Percentiles rank a stretch among this genome's conserved stretches.
Evolutionary conservation across 2,113 vertebrate genomes (phyloP).

Genomic region (Perca fluviatilis): DNA sequence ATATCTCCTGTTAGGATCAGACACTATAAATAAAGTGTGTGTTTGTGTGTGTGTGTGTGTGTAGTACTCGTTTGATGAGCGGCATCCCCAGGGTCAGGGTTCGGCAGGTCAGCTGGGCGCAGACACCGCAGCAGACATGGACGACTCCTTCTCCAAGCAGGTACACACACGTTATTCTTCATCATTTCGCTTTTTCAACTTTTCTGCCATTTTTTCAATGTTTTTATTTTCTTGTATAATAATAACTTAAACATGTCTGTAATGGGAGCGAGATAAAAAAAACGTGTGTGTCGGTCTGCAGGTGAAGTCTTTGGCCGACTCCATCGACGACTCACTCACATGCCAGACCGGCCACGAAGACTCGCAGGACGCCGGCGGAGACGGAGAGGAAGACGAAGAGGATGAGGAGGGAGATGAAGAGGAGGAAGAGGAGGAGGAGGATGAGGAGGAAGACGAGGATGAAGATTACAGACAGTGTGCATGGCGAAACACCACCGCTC

Average conservation of each 20-base stretch:
- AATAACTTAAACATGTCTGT: too few species aligned
- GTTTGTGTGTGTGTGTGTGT: too few species aligned
- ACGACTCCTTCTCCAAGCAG: conserved; percentile 79
- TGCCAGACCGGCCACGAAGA: conserved; percentile 87
- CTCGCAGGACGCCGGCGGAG: conserved; percentile 83
- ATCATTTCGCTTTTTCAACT: too few species aligned
- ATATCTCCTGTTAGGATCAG: too few species aligned
- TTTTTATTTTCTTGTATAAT: too few species aligned
- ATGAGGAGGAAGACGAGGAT: conserved; percentile 71
- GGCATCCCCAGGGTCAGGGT: conserved; percentile 66
- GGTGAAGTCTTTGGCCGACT: conserved; percentile 93
- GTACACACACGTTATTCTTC: conserved; percentile 21
- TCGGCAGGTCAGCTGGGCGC: conserved; percentile 64
- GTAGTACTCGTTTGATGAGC: conserved; percentile 79
- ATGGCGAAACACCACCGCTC: conserved; percentile 76
- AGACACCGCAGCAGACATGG: conserved; percentile 62
- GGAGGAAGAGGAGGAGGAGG: conserved; percentile 74
- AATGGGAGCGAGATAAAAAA: too few species aligned
- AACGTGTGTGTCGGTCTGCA: conserved; percentile 49
- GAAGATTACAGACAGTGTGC: conserved; percentile 79
- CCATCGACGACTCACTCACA: conserved; percentile 92
- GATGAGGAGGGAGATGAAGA: conserved; percentile 76
- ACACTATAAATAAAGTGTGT: too few species aligned
- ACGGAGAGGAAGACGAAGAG: conserved; percentile 78
- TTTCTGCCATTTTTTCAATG: too few species aligned